Evolutionary conservation across 1,140 invertebrate genomes (phyloP).

Genomic region (Drosophila nigromelanica): DNA sequence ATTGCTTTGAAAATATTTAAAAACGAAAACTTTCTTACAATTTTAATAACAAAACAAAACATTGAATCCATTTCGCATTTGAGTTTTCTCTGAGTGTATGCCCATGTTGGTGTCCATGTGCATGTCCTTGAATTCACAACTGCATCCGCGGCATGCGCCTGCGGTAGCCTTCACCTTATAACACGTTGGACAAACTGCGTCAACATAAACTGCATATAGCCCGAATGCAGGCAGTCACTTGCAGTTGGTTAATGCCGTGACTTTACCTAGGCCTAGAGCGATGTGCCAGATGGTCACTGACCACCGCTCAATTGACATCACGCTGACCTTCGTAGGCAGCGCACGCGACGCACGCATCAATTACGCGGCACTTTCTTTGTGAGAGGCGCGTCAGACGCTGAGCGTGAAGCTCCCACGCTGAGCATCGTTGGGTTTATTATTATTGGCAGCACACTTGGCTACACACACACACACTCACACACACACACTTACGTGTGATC

Average conservation of each 20-base stretch:
- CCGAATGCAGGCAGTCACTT: not conserved
- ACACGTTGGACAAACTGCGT: slow-evolving; percentile 8
- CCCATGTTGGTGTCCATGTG: not conserved
- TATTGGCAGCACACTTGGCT: slow-evolving; percentile 32
- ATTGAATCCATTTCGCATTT: too few species aligned
- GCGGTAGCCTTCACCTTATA: slow-evolving; percentile 15
- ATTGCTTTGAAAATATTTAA: too few species aligned
- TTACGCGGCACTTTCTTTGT: slow-evolving; percentile 68
- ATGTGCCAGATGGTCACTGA: slow-evolving; percentile 32
- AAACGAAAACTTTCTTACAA: too few species aligned
- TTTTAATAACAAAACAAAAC: too few species aligned
- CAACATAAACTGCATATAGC: slow-evolving; percentile 19
- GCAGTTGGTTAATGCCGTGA: slow-evolving; percentile 12
- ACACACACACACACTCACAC: slow-evolving; percentile 7
- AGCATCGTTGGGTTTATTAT: slow-evolving; percentile 10
- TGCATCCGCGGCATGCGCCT: slow-evolving; percentile 6
- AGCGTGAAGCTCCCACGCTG: slow-evolving; percentile 49
- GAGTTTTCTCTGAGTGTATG: too few species aligned
- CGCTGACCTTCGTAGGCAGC: slow-evolving; percentile 43
- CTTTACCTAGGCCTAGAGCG: slow-evolving; percentile 22
- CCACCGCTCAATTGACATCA: slow-evolving; percentile 40
- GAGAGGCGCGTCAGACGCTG: slow-evolving; percentile 6
- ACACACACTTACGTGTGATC: not conserved
- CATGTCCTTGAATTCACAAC: slow-evolving; percentile 40
- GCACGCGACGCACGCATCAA: slow-evolving; percentile 58